Evolutionary conservation across 2,888 invertebrate genomes (phyloP), one percentile per base, ranked within the genome.

Genomic region (Gordius sp.): DNA sequence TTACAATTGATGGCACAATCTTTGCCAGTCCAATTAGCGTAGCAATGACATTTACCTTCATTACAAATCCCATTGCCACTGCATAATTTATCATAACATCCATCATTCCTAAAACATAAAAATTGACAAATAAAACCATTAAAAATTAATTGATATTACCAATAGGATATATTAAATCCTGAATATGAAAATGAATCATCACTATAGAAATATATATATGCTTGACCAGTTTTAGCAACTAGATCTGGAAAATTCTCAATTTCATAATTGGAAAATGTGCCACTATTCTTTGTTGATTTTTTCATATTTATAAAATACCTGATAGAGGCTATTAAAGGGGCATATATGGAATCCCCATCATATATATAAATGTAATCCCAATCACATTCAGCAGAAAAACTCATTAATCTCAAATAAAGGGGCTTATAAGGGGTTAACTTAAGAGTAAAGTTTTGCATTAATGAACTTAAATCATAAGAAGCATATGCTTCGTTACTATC

Each of bases 121-220:
- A n/a, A n/a, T n/a, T n/a, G n/a, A n/a, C n/a, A n/a, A n/a, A n/a
- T n/a, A n/a, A n/a, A n/a, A n/a, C 39, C 8, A 33, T 33, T 33
- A 33, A 33, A 33, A 33, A 47, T 47, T n/a, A 47, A 47, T n/a
- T n/a, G n/a, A n/a, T n/a, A n/a, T n/a, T n/a, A 47, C 47, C 47
- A 47, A 20, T 47, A 47, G 8, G 13, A 47, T 47, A 47, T 47
- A 20, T n/a, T 8, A 20, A 47, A 47, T 47, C 47, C 47, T 18
- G 47, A 47, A 18, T 47, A 4, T 20, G 20, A 13, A 47, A 18
- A 47, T n/a, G 47, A n/a, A n/a, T 47, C 47, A 47, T 47, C 47
- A 47, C 16, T n/a, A 23, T 18, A 47, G 20, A 47, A 47, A 20
- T 47, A 23, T n/a, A 47, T 47, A 23, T n/a, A 47, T 8, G 23